Evolutionary conservation across 2,888 invertebrate genomes (phyloP), one percentile per base, ranked within the genome.

Genomic region (Lutraria lutraria): DNA sequence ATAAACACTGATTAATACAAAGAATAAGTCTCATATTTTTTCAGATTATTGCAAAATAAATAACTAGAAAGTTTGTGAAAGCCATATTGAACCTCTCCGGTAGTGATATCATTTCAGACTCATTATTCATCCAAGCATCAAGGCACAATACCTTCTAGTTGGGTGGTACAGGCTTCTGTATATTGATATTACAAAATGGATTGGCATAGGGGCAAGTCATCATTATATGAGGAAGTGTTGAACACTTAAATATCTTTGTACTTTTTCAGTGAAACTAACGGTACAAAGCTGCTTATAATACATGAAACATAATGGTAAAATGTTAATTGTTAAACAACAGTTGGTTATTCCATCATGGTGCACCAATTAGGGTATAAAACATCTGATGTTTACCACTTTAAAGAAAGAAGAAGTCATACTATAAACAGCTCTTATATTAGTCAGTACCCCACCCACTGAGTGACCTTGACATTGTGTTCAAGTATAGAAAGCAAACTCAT

Each of bases 141-240:
- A 68, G 63, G 63, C 21, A 68, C n/a, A 12, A 0, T 25, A 68
- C 63, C 63, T 25, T n/a, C 63, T 68, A 3, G 63, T 68, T 68
- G 63, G 63, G 63, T 68, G 63, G 63, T 34, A 34, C 21, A 52
- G 2, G 10, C 34, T 3, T 68, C 72, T 72, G 83, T 83, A 72
- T 83, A 83, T 83, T 83, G 83, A 83, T 83, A 83, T 83, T 68
- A 72, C 68, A 72, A 63, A 82, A 83, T 83, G 72, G 83, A n/a
- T 83, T 83, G 83, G 83, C 83, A 83, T 25, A 15, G 13, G 63
- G 63, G 63, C 25, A 68, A 68, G 63, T 68, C n/a, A n/a, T 68
- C 63, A 68, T 68, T 25, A 68, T 13, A 12, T 25, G 25, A 21
- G 43, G 43, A 68, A 68, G 63, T 68, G 63, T 68, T 68, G 0